Conservation (phyloP, 30 jellyfish, hydroid and myxozoan species). For the Hydractinia symbiolongicarpus region DNA sequence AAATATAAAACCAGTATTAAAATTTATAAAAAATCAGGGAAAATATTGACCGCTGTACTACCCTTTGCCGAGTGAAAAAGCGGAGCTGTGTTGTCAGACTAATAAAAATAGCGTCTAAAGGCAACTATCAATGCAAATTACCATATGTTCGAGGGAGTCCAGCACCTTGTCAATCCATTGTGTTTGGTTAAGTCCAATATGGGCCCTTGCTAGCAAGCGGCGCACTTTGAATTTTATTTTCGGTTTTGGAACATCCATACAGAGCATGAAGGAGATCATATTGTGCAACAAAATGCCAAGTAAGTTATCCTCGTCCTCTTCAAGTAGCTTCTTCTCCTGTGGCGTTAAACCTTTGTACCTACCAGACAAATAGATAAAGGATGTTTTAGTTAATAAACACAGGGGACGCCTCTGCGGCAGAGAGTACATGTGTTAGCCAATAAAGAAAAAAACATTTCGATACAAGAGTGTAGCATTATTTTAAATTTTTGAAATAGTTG, state of each 20-base stretch:
- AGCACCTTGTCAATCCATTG: conserved; percentile 57
- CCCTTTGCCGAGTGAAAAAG: no score
- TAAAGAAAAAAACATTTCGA: background rate
- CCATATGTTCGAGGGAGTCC: conserved; percentile 64
- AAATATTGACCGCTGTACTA: no score
- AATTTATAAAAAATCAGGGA: no score
- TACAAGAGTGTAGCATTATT: background rate
- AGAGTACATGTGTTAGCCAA: background rate
- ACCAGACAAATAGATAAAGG: background rate
- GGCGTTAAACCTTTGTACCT: conserved; percentile 66
- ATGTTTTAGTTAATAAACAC: no score
- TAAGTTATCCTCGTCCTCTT: conserved; percentile 80
- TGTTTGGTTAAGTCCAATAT: conserved; percentile 68
- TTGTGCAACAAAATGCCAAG: conserved; percentile 62
- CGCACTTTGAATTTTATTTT: conserved; percentile 54
- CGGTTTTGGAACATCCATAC: conserved; percentile 58
- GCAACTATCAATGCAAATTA: background rate
- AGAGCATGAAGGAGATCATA: conserved; percentile 71
- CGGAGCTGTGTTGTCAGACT: no score
- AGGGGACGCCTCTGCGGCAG: background rate
- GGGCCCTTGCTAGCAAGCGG: conserved; percentile 73
- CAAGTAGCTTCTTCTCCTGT: conserved; percentile 58
- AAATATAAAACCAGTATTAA: no score
- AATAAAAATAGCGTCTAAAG: no score
- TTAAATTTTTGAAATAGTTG: background rate